Evolutionary conservation across 1,140 invertebrate genomes (phyloP).

Genomic region (Neomicropteryx cornuta): DNA sequence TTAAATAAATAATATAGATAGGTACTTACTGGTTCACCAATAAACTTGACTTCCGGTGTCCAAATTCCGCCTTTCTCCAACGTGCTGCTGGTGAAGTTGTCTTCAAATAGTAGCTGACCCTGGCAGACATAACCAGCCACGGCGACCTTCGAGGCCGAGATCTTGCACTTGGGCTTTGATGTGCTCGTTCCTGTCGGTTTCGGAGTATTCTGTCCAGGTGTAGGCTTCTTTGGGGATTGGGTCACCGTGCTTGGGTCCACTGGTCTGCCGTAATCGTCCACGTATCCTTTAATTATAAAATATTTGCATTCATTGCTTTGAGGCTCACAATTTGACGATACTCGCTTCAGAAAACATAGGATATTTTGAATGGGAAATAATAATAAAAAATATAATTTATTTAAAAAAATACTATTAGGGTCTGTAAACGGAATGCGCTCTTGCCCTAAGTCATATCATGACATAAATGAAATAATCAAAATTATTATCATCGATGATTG

Average conservation of each 20-base stretch:
- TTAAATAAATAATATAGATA: neutral
- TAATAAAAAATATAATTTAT: no score
- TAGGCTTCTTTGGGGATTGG: constrained; percentile 5
- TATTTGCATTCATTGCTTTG: constrained; percentile 8
- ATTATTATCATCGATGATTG: no score
- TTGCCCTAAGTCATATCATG: no score
- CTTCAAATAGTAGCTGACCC: constrained; percentile 41
- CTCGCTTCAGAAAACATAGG: no score
- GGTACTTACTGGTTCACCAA: constrained; percentile 28
- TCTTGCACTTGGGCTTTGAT: constrained; percentile 17
- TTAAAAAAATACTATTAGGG: no score
- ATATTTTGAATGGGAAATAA: no score
- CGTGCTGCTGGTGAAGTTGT: constrained; percentile 31
- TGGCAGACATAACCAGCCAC: constrained; percentile 33
- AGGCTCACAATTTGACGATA: no score
- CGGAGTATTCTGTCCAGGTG: constrained; percentile 2
- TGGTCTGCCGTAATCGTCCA: constrained; percentile 20
- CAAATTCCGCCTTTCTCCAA: constrained; percentile 28
- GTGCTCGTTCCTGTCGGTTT: constrained; percentile 4
- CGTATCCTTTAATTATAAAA: constrained; percentile 18
- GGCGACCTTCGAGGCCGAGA: constrained; percentile 22
- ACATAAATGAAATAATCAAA: no score
- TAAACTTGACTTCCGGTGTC: constrained; percentile 36
- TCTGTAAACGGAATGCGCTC: no score
- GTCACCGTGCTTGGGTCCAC: constrained; percentile 8